These are phyloP conservation scores for Agriopis leucophaearia DNA, from an alignment of 2,888 invertebrate species.

Conservation along the genomic window DNA sequence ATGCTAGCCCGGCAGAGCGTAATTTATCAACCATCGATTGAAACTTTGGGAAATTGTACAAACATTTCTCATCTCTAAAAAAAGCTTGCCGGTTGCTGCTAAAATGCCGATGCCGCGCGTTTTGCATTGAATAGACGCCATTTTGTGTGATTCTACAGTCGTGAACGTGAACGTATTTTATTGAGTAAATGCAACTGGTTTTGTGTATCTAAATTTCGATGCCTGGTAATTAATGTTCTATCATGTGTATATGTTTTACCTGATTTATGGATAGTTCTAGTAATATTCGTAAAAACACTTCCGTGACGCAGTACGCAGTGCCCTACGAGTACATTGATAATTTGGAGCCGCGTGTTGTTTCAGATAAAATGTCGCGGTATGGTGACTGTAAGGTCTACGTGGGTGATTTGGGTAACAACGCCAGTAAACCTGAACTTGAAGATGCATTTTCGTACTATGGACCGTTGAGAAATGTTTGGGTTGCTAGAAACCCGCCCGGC, in stretches of 20 bases:
- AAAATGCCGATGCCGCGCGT: not conserved
- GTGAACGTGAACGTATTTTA: constrained; percentile 9
- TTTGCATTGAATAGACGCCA: constrained; percentile 16
- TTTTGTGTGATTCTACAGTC: constrained; percentile 20
- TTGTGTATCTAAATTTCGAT: constrained; percentile 24
- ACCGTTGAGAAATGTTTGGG: constrained; percentile 97
- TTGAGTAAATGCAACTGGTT: constrained; percentile 40
- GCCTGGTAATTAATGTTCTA: constrained; percentile 28
- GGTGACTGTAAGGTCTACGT: constrained; percentile 98
- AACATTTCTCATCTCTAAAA: not conserved
- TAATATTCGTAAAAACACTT: constrained; percentile 8
- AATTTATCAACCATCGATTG: too few relatives aligned
- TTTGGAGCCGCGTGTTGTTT: constrained; percentile 30
- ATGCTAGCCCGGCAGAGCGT: too few relatives aligned
- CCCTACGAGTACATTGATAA: constrained; percentile 1
- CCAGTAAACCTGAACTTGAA: constrained; percentile 97
- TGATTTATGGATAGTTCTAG: not conserved
- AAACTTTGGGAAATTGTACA: too few relatives aligned
- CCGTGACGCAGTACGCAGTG: constrained; percentile 40
- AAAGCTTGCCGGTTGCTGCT: not conserved
- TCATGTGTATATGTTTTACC: not conserved
- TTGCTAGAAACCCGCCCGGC: constrained; percentile 98
- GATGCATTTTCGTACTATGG: constrained; percentile 97
- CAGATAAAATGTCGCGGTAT: constrained; percentile 89
- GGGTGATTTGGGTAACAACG: constrained; percentile 96